Evolutionary conservation across 2,888 invertebrate species (phyloP).

Genomic region (Margaritifera margaritifera): DNA sequence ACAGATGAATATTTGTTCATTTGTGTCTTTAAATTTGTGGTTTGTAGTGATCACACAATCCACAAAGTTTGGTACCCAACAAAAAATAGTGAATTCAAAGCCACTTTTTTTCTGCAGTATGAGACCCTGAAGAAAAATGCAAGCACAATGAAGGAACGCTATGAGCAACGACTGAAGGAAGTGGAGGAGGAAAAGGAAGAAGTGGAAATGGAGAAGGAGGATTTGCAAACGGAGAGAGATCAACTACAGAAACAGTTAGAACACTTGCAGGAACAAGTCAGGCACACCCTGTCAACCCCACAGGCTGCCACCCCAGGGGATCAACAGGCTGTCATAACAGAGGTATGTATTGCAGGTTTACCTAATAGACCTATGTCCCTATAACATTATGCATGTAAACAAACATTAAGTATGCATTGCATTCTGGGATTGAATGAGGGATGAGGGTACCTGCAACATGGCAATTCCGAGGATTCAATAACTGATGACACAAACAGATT

Average conservation of each 20-base stretch:
- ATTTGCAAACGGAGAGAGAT: slow-evolving; percentile 17
- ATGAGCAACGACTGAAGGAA: slow-evolving; percentile 64
- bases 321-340: slow-evolving; percentile 40
- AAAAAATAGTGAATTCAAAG: neutral
- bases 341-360: slow-evolving; percentile 52
- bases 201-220: slow-evolving; percentile 33
- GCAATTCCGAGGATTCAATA: no score
- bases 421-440: no score
- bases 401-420: no score
- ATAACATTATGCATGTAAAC: no score
- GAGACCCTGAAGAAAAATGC: slow-evolving; percentile 65
- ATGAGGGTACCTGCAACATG: no score
- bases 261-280: slow-evolving; percentile 17
- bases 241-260: slow-evolving; percentile 25
- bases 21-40: neutral
- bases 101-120: slow-evolving; percentile 50
- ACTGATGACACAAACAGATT: no score
- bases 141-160: slow-evolving; percentile 64
- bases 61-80: neutral
- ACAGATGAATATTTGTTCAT: neutral
- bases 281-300: neutral
- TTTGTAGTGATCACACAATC: neutral
- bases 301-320: slow-evolving; percentile 3
- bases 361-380: no score
- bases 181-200: slow-evolving; percentile 56